Base-by-base conservation (phyloP, 2,888 invertebrate genomes). In the Teleogryllus oceanicus region DNA sequence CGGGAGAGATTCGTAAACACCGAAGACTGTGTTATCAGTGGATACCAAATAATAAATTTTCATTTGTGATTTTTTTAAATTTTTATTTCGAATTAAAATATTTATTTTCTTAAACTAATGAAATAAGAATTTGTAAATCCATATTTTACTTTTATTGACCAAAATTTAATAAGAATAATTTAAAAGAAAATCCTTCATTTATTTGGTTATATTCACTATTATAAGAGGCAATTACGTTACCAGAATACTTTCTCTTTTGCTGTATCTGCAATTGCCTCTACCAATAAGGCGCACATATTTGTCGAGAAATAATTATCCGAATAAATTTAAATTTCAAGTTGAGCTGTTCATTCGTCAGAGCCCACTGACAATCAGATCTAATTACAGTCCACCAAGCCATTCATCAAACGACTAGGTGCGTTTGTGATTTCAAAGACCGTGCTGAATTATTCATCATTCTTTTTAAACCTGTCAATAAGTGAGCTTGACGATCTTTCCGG, bases 261-360 rank as follows among this genome's bases (percentile, higher is more conserved):
- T 62, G 13, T 62, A 13, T 13, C 62, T 18, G 62, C 10, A 16
- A 51, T 51, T 51, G n/a, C 16, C 12, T 62, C 62, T 16, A 13
- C 62, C 12, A 62, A 62, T 62, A 62, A 62, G n/a, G 62, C 16
- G 16, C 13, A 62, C 62, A 62, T 62, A 62, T 62, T 62, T 62
- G 62, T 62, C 62, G n/a, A n/a, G 62, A 62, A 62, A 62, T 62
- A 62, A 62, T 62, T 62, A 62, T 62, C 62, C 4, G 62, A 62
- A 62, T 62, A 62, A 62, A 62, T 62, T 62, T 62, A 62, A 62
- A 62, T 62, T n/a, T 62, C 13, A 62, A 62, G 62, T 62, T 62
- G 16, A 13, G 16, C 16, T 62, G 13, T n/a, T 18, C 62, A n/a
- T 62, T n/a, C 62, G 62, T 16, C 11, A 62, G n/a, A 13, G 62